A percentile compares a stretch with the other conserved stretches of the same genome.
These are phyloP conservation scores for Cinara cedri DNA, from an alignment of 2,888 invertebrate genomes.

Conservation along the genomic window DNA sequence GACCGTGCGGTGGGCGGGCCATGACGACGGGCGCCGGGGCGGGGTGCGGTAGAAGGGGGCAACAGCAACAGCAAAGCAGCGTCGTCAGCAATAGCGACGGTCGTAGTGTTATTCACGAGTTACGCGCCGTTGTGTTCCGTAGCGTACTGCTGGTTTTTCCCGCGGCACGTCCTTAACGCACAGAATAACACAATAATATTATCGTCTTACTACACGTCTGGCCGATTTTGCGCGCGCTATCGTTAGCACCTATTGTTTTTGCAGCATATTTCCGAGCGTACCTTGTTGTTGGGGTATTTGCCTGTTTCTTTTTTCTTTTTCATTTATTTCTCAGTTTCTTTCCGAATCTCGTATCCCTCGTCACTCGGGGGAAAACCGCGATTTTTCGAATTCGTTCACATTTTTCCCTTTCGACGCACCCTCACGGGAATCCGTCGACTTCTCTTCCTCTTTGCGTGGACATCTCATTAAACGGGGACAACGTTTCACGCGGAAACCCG, in stretches of 20 bases:
- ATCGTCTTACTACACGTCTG: neutral
- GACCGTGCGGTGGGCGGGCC: neutral
- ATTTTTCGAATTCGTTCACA: neutral
- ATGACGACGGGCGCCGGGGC: neutral
- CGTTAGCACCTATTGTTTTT: neutral
- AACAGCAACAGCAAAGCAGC: slow-evolving; percentile 47
- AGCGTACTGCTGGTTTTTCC: neutral
- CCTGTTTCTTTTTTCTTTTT: neutral
- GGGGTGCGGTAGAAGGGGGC: neutral
- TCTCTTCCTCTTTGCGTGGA: too few species aligned
- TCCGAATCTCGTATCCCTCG: neutral
- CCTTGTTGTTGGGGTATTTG: neutral
- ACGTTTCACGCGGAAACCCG: neutral
- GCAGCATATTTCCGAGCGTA: too few species aligned
- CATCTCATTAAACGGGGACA: slow-evolving; percentile 4
- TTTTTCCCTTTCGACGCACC: neutral
- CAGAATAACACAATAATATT: too few species aligned
- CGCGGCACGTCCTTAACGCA: neutral
- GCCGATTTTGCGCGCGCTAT: slow-evolving; percentile 15
- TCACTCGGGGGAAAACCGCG: neutral
- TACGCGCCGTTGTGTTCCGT: slow-evolving; percentile 25
- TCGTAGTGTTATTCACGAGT: slow-evolving; percentile 50
- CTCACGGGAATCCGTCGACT: neutral
- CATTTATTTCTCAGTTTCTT: neutral
- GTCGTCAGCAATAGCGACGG: slow-evolving; percentile 41